Base-by-base conservation (phyloP, 2,113 vertebrate species). In the Syngnathoides biaculeatus region DNA sequence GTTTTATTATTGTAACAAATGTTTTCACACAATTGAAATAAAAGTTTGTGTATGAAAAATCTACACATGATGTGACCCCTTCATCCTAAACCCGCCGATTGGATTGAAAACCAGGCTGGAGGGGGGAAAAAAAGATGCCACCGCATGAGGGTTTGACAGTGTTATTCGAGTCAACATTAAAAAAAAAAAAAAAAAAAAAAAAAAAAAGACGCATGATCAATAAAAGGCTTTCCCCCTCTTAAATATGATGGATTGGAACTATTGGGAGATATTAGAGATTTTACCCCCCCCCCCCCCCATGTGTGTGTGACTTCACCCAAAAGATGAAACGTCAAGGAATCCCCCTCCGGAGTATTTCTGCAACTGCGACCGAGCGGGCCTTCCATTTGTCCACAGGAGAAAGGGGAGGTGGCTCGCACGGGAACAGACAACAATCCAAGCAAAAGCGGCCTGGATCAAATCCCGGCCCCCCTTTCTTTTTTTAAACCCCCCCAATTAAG, bases 1-100 rank as follows among this genome's bases (percentile, higher is more conserved):
- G 66, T 87, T 88, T 91, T 91, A 89, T 90, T 92, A 92, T 91
- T 86, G 84, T 91, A 92, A 90, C 86, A 90, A 92, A 91, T 84
- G 83, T 88, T 87, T 87, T 85, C 84, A 89, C 86, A 86, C 80
- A 89, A 81, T 86, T 87, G 78, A 90, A 92, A 91, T 89, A 90
- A 90, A 90, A 82, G 87, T 35, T 62, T 69, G 83, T 91, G 89
- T 91, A 91, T 84, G 87, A 90, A 92, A 90, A 90, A 91, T 88
- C 87, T 91, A 91, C 90, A 92, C 87, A 82, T 82, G 48, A 68
- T 56, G 77, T 85, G 57, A 52, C 75, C 81, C 69, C 72, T 67
- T 64, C 60, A 63, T 75, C 80, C 69, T 76, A 70, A 65, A 83
- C 71, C 57, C 70, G 57, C 62, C 70, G 27, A 63, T 50, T 40